Evolutionary conservation across 2,113 vertebrate genomes (phyloP).

Genomic region (Sphyrna mokarran): DNA sequence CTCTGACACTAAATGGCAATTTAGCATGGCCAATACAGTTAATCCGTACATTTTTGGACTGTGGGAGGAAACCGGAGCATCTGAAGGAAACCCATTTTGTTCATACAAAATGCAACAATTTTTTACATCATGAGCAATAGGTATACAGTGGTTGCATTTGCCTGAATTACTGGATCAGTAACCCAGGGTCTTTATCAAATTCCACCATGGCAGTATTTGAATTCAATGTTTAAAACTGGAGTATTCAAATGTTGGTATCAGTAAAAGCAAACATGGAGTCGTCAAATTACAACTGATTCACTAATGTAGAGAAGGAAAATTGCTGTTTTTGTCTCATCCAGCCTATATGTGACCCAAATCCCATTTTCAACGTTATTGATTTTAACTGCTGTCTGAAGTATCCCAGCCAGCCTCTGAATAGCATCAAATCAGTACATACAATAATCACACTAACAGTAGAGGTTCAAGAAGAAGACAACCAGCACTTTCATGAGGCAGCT

Average conservation of each 20-base stretch:
- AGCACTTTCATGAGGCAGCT: not conserved
- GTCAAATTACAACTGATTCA: not conserved
- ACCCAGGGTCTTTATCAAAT: not conserved
- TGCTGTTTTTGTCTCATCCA: not conserved
- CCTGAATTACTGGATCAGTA: too few species aligned
- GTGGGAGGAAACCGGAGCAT: too few species aligned
- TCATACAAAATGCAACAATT: not conserved
- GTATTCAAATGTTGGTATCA: not conserved
- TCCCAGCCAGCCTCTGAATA: not conserved
- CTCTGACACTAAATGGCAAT: too few species aligned
- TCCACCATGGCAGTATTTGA: not conserved
- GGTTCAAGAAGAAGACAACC: not conserved
- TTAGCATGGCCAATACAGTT: too few species aligned
- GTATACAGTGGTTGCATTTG: not conserved
- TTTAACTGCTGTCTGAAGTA: not conserved
- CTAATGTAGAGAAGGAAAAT: not conserved
- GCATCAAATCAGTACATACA: not conserved
- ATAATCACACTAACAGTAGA: not conserved
- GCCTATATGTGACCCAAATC: not conserved
- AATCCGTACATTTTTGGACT: too few species aligned
- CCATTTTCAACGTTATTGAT: not conserved
- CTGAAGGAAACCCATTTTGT: too few species aligned
- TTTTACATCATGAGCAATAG: not conserved
- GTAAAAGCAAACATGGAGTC: not conserved
- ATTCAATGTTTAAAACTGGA: not conserved